phyloP scores from a whole-genome alignment of 2,113 vertebrate species.

The Sorex fumeus region DNA sequence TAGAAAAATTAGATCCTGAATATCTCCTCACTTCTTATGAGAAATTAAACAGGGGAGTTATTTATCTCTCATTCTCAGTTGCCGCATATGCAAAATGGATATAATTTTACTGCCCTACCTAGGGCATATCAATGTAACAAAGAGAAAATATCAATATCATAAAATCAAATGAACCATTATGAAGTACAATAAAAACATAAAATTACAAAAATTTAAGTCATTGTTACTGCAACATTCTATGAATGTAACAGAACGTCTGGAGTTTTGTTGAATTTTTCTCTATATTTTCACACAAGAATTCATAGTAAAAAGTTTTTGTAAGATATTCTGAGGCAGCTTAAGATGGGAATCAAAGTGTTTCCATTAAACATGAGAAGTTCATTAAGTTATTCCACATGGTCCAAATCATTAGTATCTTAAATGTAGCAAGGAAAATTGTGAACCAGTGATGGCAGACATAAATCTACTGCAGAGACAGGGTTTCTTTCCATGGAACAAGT shows the following conservation, averaged over 20 bases:
- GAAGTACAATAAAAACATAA: neutral
- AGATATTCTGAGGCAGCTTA: constrained; percentile 52
- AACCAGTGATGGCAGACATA: constrained; percentile 52
- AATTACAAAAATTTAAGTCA: neutral
- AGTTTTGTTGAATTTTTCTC: constrained; percentile 39
- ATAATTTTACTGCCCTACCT: neutral
- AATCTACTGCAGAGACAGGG: constrained; percentile 48
- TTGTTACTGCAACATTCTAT: neutral
- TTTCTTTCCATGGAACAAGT: constrained; percentile 2
- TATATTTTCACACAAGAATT: constrained; percentile 62
- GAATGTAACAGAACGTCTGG: neutral
- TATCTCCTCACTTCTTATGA: neutral
- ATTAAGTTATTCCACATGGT: constrained; percentile 82
- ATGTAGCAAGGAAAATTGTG: constrained; percentile 74
- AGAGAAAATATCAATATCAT: neutral
- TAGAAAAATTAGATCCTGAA: neutral
- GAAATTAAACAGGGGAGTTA: neutral
- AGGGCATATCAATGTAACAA: neutral
- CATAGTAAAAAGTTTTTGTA: constrained; percentile 29
- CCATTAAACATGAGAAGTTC: constrained; percentile 72
- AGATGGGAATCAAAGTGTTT: constrained; percentile 77
- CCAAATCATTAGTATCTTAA: constrained; percentile 81
- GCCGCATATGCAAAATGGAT: neutral
- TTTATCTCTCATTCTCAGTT: neutral
- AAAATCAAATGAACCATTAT: neutral